Base-by-base conservation (phyloP, 1,140 invertebrate species). In the Drosophila sp. region DNA sequence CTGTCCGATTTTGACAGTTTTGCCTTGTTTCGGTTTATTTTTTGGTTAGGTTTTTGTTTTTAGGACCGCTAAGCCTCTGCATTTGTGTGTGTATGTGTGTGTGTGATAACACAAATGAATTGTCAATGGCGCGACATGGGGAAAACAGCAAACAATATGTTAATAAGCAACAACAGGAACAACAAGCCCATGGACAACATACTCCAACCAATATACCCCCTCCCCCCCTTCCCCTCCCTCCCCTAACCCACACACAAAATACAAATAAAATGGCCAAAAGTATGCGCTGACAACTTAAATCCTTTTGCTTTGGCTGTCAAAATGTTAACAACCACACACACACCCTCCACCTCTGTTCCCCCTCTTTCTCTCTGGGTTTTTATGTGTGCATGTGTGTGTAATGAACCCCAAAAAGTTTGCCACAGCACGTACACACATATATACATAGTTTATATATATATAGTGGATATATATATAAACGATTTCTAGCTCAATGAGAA, bases 251-350 rank as follows among this genome's bases (percentile, higher is more conserved):
- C 58, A 50, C 62, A 69, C 38, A 50, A 50, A 50, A 50, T 50
- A 50, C 44, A 50, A 50, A 74, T 78, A 78, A 75, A 71, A 78
- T 79, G 72, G 70, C 70, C 70, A 50, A 50, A 87, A 89, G 79
- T 80, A 79, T 75, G 84, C 84, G 72, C 79, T 83, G 84, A 86
- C 83, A 87, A 89, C 83, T 89, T 87, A 77, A 87, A 89, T 80
- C 84, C 84, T 68, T 66, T 65, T 58, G 23, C 44, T 50, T 50
- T 50, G 44, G 44, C 84, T 87, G 83, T 86, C 83, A 86, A 83
- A 86, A 87, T 73, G 76, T 73, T 87, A 65, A 71, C 84, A 70
- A 30, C 54, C 66, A 73, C 60, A 61, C 50, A 61, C 54, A 58
- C 70, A 68, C 23, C 27, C 7, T 5, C 33, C 27, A n/a, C 6